These are phyloP conservation scores for Nasalis larvatus DNA, from an alignment of 2,113 vertebrate genomes.

Conservation along the genomic window DNA sequence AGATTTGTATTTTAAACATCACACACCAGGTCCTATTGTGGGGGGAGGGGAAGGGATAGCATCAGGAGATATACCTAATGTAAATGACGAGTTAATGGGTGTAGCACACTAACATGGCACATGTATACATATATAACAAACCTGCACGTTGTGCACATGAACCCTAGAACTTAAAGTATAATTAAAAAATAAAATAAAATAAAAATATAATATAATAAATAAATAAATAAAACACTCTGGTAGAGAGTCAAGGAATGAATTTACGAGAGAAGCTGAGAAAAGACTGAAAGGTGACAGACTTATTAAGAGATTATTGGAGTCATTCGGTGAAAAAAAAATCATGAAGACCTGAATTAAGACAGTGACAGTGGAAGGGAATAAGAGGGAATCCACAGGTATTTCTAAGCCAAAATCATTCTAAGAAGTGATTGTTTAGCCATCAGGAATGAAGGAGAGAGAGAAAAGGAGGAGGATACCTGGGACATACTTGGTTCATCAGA, in stretches of 20 bases:
- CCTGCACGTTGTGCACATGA: too few relatives aligned
- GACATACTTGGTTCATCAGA: background rate
- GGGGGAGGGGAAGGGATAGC: too few relatives aligned
- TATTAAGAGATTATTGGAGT: background rate
- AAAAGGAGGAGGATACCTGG: background rate
- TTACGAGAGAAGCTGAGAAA: background rate
- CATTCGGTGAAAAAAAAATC: background rate
- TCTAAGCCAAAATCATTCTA: background rate
- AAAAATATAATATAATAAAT: too few relatives aligned
- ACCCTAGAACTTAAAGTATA: too few relatives aligned
- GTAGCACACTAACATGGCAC: too few relatives aligned
- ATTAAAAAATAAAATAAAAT: too few relatives aligned
- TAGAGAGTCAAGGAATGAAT: background rate
- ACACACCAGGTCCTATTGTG: too few relatives aligned
- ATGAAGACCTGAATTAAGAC: background rate
- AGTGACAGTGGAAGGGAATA: background rate
- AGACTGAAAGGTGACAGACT: slow-evolving; percentile 6
- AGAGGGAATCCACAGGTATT: background rate
- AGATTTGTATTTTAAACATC: background rate
- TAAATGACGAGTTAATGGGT: too few relatives aligned
- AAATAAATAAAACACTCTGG: background rate
- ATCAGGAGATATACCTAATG: too few relatives aligned
- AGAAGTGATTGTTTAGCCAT: background rate
- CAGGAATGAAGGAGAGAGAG: background rate
- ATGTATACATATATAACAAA: too few relatives aligned